Evolutionary conservation across 1,140 invertebrate genomes (phyloP), one percentile per base, ranked within the genome.

Genomic region (Oryzaephilus surinamensis): DNA sequence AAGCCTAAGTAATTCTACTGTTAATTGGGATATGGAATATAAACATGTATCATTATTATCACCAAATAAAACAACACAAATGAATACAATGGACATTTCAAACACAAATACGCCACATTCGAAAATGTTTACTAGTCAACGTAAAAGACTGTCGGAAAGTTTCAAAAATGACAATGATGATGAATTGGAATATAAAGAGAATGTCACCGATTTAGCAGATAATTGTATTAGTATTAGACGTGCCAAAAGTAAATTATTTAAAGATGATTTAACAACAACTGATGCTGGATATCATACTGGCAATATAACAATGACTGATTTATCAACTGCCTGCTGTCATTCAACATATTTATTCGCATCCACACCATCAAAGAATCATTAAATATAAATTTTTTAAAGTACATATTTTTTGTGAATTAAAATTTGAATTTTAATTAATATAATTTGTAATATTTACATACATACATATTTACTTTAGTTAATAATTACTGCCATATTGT

Each of bases 21-120:
- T 52, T 4, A 56, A 61, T 32, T 61, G 58, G 58, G 56, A 57
- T 32, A 45, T 59, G 42, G 58, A 61, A 45, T 57, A 59, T 29
- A 52, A 53, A 29, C 46, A 59, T 8, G 40, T 61, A 23, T 51
- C 46, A 2, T 13, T 52, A 21, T 21, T 38, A 20, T 18, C 57
- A 11, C 39, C 46, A 0, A 36, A 34, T 15, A 44, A 42, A 14
- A 45, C 27, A 27, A 41, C 23, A 27, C 35, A 43, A 27, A 29
- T 24, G 1, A 21, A 43, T 17, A 43, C 45, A 38, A 58, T 58
- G 51, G 55, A 60, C 14, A 32, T 56, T 11, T 58, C 57, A 2
- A 51, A 48, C 41, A 39, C 46, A 1, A 55, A 49, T 19, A 58
- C 57, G 6, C 55, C 58, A 6, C 55, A 52, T 38, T 56, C 57